Conservation (phyloP, 92 coral and sea anemone species). For the Meandrina meandrites region DNA sequence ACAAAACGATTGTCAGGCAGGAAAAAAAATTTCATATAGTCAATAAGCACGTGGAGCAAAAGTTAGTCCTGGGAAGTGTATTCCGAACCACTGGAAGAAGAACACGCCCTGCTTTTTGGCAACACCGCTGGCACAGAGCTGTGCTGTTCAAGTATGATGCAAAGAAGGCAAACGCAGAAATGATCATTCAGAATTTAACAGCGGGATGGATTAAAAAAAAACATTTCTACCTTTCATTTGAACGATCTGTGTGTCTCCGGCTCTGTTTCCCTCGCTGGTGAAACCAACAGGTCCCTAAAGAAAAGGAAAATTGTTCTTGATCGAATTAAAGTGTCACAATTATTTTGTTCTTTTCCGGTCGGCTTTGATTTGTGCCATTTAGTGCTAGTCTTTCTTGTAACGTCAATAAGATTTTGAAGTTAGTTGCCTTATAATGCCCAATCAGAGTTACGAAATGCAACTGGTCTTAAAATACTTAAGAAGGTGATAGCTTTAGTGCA, state of each 20-base stretch:
- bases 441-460: too few species aligned
- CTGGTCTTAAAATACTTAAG: too few species aligned
- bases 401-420: too few species aligned
- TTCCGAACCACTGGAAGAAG: background rate
- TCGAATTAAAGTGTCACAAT: background rate
- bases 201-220: too few species aligned
- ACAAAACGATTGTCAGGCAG: background rate
- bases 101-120: background rate
- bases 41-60: background rate
- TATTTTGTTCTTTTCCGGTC: too few species aligned
- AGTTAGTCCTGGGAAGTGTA: background rate
- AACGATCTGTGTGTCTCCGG: conserved; percentile 75
- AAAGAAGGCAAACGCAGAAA: too few species aligned
- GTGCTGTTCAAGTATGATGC: too few species aligned
- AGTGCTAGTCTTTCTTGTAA: too few species aligned
- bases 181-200: too few species aligned
- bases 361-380: too few species aligned
- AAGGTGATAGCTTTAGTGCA: background rate
- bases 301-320: background rate
- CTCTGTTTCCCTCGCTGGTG: conserved; percentile 75
- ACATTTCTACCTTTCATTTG: conserved; percentile 62
- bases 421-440: too few species aligned
- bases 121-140: background rate
- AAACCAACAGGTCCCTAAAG: conserved; percentile 86
- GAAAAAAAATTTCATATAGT: background rate